Conservation (phyloP, 2,113 vertebrate species). For the Etia nguti region DNA sequence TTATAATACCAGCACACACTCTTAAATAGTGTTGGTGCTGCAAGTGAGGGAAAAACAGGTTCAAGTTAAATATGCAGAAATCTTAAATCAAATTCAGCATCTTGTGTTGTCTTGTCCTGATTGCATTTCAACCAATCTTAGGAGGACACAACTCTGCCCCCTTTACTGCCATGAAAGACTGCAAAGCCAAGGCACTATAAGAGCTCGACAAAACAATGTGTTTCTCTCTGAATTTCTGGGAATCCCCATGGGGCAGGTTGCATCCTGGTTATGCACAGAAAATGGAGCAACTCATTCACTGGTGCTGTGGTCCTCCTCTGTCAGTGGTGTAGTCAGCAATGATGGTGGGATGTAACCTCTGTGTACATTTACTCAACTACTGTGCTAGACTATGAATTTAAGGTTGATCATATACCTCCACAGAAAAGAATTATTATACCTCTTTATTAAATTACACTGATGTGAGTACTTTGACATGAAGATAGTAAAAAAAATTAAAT, state of each 20-base stretch:
- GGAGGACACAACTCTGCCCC: not conserved
- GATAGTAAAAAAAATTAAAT: fast-evolving
- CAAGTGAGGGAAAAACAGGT: not conserved
- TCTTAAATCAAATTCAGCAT: constrained; percentile 19
- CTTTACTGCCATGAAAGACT: constrained; percentile 14
- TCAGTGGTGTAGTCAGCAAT: not conserved
- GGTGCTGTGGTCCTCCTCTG: not conserved
- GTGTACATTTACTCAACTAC: not conserved
- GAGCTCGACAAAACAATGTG: not conserved
- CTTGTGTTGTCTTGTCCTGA: not conserved
- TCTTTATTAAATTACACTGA: not conserved
- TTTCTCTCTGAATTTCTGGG: not conserved
- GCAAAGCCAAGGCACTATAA: not conserved
- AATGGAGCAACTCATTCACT: not conserved
- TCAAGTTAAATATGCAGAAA: constrained; percentile 30
- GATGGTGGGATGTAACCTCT: not conserved
- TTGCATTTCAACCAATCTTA: constrained; percentile 24
- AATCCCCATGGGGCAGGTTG: not conserved
- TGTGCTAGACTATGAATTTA: not conserved
- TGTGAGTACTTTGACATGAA: not conserved
- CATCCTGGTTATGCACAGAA: not conserved
- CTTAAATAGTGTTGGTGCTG: not conserved
- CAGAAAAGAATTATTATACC: fast-evolving
- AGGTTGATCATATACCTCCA: not conserved
- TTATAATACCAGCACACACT: not conserved